These are phyloP conservation scores for Lepidocyrtinus sp. DNA, from an alignment of 2,888 invertebrate species.

Conservation along the genomic window DNA sequence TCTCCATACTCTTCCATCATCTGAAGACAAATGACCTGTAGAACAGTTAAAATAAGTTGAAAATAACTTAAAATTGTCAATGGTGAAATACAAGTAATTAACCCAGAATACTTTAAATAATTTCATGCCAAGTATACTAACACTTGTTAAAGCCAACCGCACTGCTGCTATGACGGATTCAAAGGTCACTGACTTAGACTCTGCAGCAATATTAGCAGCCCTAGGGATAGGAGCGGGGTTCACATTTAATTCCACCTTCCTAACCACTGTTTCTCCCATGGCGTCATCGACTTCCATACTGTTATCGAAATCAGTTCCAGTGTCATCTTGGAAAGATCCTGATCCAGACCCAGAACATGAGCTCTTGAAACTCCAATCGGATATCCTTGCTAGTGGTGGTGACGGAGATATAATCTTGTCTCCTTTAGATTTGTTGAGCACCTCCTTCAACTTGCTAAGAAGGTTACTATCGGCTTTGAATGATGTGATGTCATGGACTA, in stretches of 20 bases:
- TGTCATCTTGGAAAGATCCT: not conserved
- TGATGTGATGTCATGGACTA: constrained; percentile 54
- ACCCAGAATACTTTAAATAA: not conserved
- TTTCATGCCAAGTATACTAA: constrained; percentile 1
- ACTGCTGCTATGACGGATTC: constrained; percentile 23
- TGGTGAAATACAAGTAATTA: not conserved
- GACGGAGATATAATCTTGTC: too few relatives aligned
- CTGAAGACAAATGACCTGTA: constrained; percentile 74
- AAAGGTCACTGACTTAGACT: too few relatives aligned
- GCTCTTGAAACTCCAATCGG: too few relatives aligned
- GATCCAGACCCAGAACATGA: too few relatives aligned
- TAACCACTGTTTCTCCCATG: too few relatives aligned
- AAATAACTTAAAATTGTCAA: not conserved
- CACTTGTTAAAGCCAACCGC: constrained; percentile 29
- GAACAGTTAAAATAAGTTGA: constrained; percentile 66
- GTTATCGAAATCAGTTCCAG: not conserved
- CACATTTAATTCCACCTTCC: too few relatives aligned
- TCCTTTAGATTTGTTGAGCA: too few relatives aligned
- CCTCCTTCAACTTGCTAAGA: constrained; percentile 13
- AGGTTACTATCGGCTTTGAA: constrained; percentile 29
- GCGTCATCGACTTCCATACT: constrained; percentile 48
- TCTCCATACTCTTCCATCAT: constrained; percentile 77
- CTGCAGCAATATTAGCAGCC: too few relatives aligned
- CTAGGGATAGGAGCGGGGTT: too few relatives aligned
- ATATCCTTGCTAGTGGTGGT: too few relatives aligned